Evolutionary conservation across 2,113 vertebrate species (phyloP), one percentile per base, ranked within the genome.

Genomic region (Centropus unirufus): DNA sequence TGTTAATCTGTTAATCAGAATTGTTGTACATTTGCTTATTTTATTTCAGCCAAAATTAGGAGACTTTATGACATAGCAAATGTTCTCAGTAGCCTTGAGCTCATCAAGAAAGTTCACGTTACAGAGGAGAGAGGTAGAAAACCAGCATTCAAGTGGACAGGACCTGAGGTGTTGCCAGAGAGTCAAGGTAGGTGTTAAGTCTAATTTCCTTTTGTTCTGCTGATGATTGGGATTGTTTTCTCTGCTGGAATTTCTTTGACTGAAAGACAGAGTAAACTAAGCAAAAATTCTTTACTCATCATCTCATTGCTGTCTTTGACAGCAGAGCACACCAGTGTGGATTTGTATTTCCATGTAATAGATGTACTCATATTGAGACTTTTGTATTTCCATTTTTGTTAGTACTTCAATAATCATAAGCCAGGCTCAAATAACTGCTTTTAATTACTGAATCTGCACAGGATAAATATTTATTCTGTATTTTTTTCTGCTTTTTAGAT

Each of bases 31-130:
- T 24, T 63, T 64, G 29, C 52, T 92, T 72, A 5, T 77, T 91
- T 94, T 74, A 74, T 95, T 93, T 54, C 96, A 99, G 99, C 99
- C 73, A 99, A 99, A 98, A 99, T 99, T 84, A 98, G 99, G 49
- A 98, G 99, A 81, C 97, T 99, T 77, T 99, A 99, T 79, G 99
- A 99, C 86, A 99, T 99, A 30, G 99, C 99, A 7, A 99, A 99
- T 61, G 99, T 99, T 78, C 98, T 99, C 72, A 99, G 98, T 85
- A 99, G 99, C 96, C 98, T 99, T 74, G 97, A 99, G 80, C 98
- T 99, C 70, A 99, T 99, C 77, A 98, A 99, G 97, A 99, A 99
- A 95, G 98, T 99, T 78, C 99, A 99, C 0, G 98, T 99, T 57
- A 99, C 98, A 1, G 99, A 99, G 55, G 98, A 98, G 87, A 98